Evolutionary conservation across 2,888 invertebrate species (phyloP).

Genomic region (Bhutanitis thaidina): DNA sequence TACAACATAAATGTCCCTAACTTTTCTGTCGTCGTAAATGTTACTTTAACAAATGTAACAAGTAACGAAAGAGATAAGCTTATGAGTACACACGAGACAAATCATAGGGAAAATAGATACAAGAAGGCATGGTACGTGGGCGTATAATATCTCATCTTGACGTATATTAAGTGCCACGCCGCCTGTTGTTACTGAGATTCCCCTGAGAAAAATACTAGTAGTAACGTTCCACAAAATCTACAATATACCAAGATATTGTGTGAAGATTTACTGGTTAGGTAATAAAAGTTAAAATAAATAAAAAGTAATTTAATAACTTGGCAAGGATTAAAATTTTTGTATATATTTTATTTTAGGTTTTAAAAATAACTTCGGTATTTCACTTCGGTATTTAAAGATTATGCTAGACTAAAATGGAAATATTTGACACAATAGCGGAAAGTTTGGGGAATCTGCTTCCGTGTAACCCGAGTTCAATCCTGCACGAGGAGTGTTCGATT

Average conservation of each 20-base stretch:
- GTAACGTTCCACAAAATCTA: constrained; percentile 3
- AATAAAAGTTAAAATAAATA: too few species aligned
- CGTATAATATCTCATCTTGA: constrained; percentile 29
- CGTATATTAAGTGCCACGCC: constrained; percentile 27
- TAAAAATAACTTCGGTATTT: too few species aligned
- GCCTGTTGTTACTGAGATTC: constrained; percentile 23
- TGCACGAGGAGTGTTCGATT: too few species aligned
- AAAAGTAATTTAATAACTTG: too few species aligned
- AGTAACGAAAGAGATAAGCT: constrained; percentile 1
- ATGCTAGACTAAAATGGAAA: too few species aligned
- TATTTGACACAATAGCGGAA: too few species aligned
- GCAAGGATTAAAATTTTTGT: too few species aligned
- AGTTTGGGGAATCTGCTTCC: too few species aligned
- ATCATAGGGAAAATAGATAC: constrained; percentile 21
- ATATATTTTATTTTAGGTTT: too few species aligned
- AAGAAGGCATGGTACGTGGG: constrained; percentile 15
- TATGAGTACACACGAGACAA: constrained; percentile 15
- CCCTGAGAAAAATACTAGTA: constrained; percentile 12
- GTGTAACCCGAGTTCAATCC: too few species aligned
- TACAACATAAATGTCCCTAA: too few species aligned
- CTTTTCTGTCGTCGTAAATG: background rate
- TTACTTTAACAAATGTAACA: background rate
- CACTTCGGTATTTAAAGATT: too few species aligned
- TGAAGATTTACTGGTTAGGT: background rate
- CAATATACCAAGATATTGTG: background rate